Evolutionary conservation across 2,888 invertebrate genomes (phyloP), one percentile per base, ranked within the genome.

Genomic region (Microctonus aethiopoides): DNA sequence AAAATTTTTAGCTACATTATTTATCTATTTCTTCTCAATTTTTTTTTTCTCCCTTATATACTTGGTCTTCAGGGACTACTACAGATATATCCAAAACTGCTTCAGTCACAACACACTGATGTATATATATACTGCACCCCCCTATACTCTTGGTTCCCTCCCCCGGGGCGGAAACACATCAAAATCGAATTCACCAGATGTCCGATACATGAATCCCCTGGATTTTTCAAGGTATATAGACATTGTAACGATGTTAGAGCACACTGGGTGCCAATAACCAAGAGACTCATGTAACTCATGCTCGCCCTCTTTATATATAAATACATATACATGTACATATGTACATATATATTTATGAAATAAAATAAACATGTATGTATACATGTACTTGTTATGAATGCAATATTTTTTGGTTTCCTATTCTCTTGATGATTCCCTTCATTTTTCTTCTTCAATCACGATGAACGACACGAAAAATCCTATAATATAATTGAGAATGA

Each of bases 111-210:
- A 52, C 20, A 52, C 20, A 64, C 41, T 64, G 57, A 46, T 57
- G 62, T 39, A 41, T 36, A 63, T 59, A 68, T n/a, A 70, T 67
- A 69, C 67, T 41, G 70, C 72, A 67, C 80, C 78, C 81, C 80
- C 82, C n/a, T n/a, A n/a, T n/a, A n/a, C n/a, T n/a, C n/a, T n/a
- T n/a, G n/a, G n/a, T n/a, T n/a, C n/a, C n/a, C n/a, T n/a, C n/a
- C n/a, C n/a, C n/a, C n/a, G n/a, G 79, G 82, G 71, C 76, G 81
- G 82, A 83, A 84, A 84, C 85, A 83, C 85, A 85, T 85, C 84
- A 86, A 86, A 85, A 86, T 86, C 85, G 84, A 86, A 86, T 86
- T 82, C 81, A 84, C 83, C 86, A 86, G 85, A 86, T 86, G 86
- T 85, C 84, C 84, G 79, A 75, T 79, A 80, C 78, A 79, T 80